These are phyloP conservation scores for Numenius arquata DNA, from an alignment of 2,113 vertebrate species.

Conservation along the genomic window DNA sequence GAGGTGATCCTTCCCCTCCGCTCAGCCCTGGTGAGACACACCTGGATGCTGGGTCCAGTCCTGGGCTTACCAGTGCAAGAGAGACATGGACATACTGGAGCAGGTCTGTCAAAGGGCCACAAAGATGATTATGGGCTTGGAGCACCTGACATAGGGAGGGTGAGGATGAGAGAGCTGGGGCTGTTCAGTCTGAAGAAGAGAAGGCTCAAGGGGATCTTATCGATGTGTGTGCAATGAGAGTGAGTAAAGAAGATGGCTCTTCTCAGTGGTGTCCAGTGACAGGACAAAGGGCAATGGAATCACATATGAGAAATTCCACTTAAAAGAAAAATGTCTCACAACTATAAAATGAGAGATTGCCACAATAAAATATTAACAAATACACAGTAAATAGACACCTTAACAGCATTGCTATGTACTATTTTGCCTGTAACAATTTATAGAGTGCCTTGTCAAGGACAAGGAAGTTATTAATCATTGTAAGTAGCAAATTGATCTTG, in stretches of 20 bases:
- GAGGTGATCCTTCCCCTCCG: background rate
- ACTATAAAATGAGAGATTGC: background rate
- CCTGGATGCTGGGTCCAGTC: background rate
- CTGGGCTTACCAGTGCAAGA: background rate
- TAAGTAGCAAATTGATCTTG: conserved; percentile 61
- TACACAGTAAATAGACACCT: background rate
- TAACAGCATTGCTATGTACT: background rate
- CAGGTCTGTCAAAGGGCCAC: background rate
- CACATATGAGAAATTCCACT: background rate
- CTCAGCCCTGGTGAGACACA: background rate
- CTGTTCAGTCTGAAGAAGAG: background rate
- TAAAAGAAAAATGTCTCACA: background rate
- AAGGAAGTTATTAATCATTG: conserved; percentile 59
- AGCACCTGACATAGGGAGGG: background rate
- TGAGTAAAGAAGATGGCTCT: background rate
- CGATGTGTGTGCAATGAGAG: background rate
- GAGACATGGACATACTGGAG: background rate
- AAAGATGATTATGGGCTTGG: background rate
- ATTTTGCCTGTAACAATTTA: conserved; percentile 58
- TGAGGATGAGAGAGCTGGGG: background rate
- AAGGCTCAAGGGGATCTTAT: rapidly evolving
- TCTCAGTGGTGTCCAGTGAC: background rate
- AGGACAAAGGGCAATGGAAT: background rate
- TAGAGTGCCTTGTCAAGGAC: conserved; percentile 65
- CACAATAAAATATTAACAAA: conserved; percentile 38